phyloP scores from a whole-genome alignment of 2,797 vertebrate genomes.

The Anolis apletophallus region DNA sequence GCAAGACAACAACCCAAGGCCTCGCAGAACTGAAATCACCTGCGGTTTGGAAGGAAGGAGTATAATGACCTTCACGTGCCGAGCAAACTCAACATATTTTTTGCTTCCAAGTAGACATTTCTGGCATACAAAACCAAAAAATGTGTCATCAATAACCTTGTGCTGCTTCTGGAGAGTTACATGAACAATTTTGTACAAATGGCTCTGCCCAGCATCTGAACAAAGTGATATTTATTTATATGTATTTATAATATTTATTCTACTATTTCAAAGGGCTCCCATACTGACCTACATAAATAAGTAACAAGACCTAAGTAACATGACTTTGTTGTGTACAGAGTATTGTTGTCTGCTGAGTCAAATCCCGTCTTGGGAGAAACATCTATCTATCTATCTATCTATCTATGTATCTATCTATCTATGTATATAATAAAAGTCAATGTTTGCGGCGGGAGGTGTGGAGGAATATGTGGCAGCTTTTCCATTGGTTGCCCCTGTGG shows the following conservation, averaged over 20 bases:
- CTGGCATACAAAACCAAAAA: rapidly evolving
- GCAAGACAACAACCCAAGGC: background rate
- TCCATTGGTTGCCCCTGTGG: too few relatives aligned
- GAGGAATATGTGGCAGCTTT: too few relatives aligned
- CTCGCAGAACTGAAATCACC: background rate
- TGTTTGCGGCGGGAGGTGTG: too few relatives aligned
- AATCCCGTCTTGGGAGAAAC: too few relatives aligned
- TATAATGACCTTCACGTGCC: background rate
- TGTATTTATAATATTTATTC: background rate
- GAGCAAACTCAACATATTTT: background rate
- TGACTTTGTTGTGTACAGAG: background rate
- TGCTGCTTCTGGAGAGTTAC: background rate
- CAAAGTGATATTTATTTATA: background rate
- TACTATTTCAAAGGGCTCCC: background rate
- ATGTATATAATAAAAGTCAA: too few relatives aligned
- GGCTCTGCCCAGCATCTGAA: background rate
- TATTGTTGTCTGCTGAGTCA: too few relatives aligned
- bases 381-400: too few relatives aligned
- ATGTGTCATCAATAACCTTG: background rate
- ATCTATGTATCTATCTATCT: too few relatives aligned
- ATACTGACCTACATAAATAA: background rate
- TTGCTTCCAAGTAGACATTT: background rate
- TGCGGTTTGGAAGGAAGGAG: background rate
- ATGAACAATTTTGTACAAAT: background rate
- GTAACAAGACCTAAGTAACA: background rate